These are phyloP conservation scores for Coilia nasus DNA, from an alignment of 2,797 vertebrate genomes.

Conservation along the genomic window DNA sequence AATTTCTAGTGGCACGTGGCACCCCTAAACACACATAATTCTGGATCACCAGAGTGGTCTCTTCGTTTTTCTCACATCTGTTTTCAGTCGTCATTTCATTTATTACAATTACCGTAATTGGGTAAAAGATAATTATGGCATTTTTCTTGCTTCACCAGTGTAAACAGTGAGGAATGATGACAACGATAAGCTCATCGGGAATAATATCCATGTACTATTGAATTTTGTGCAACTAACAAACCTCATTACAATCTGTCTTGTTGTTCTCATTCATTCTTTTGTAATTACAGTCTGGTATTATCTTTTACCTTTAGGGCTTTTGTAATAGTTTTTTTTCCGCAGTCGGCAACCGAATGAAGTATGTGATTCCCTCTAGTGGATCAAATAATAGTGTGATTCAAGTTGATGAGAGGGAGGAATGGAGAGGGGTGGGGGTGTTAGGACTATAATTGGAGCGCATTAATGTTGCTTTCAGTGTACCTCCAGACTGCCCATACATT, in stretches of 20 bases:
- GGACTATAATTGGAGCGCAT: neutral
- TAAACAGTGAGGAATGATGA: neutral
- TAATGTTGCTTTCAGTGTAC: neutral
- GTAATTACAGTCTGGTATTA: neutral
- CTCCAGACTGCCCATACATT: neutral
- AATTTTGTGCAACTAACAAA: conserved; percentile 9
- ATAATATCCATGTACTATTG: neutral
- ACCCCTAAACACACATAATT: neutral
- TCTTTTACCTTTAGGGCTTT: conserved; percentile 1
- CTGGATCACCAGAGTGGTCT: neutral
- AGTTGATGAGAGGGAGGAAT: neutral
- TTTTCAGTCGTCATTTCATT: neutral
- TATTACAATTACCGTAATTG: neutral
- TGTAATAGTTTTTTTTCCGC: neutral
- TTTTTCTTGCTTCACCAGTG: neutral
- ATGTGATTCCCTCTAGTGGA: neutral
- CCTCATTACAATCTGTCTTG: neutral
- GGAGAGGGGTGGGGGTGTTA: neutral
- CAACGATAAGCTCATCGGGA: neutral
- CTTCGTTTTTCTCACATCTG: neutral
- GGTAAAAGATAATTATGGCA: neutral
- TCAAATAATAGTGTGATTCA: neutral
- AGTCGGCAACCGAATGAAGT: neutral
- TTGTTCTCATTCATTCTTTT: neutral
- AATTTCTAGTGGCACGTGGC: too few relatives aligned